Base-by-base conservation (phyloP, 2,888 invertebrate species). In the Erebia epiphron region DNA sequence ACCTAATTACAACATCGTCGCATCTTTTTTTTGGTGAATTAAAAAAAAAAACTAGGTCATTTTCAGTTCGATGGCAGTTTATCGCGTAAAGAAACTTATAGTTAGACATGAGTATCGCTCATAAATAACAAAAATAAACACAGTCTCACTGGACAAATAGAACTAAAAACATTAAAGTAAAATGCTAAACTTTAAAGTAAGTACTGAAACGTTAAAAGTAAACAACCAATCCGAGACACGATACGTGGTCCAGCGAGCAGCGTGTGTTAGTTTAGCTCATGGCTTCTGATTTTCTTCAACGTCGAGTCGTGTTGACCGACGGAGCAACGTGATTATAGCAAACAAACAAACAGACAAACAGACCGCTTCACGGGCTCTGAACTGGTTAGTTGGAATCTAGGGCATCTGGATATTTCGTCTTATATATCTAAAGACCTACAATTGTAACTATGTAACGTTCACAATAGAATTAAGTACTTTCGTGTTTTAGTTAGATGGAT, bases 301-400 rank as follows among this genome's bases (percentile, higher is more conserved):
- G 65, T 49, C 58, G 16, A 57, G 67, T 16, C 11, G 18, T 69
- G 65, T 69, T 69, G 69, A 65, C 69, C 64, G 52, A 21, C 61
- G 21, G 54, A 64, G 65, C 60, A 50, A 50, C 69, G 58, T 69
- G 69, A 69, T 65, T 69, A 65, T 60, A 65, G 65, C 69, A 69
- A 60, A 69, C 69, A 69, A 57, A 43, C 58, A 49, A 60, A 67
- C 67, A 54, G 41, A 65, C 69, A 69, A 67, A 67, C 49, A 67
- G 46, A 56, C 66, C 46, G 49, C 46, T 58, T 60, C 8, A 50
- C 54, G 46, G 63, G 57, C 7, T 60, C n/a, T 58, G 21, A 49
- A 35, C 67, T 18, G 46, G 49, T 66, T 66, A 58, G 49, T 10
- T 35, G 43, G n/a, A 54, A 57, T 67, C 49, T 46, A 43, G 58